Evolutionary conservation across 1,140 invertebrate species (phyloP).

Genomic region (Caligus rogercresseyi): DNA sequence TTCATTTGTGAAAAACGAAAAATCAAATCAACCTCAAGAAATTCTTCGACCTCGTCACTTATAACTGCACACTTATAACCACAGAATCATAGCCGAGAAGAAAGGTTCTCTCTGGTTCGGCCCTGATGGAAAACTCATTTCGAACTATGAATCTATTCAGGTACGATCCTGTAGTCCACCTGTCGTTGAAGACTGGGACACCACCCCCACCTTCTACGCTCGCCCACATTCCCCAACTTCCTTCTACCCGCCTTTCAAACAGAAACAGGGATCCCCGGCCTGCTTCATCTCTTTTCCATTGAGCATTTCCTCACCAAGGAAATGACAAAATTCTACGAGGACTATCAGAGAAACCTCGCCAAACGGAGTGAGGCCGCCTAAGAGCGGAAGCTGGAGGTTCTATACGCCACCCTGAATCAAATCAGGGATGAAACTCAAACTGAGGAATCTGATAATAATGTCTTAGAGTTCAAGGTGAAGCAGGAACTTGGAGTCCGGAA

Average conservation of each 20-base stretch:
- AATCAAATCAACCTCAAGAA: no score
- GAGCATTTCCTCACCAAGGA: constrained; percentile 7
- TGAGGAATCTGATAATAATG: not conserved
- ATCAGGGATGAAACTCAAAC: not conserved
- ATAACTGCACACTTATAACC: no score
- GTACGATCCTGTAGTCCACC: not conserved
- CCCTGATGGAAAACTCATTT: not conserved
- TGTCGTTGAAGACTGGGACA: not conserved
- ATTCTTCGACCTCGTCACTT: no score
- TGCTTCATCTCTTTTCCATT: constrained; percentile 2
- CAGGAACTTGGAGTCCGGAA: no score
- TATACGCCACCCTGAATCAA: not conserved
- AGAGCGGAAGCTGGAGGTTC: not conserved
- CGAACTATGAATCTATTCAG: not conserved
- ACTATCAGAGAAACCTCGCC: not conserved
- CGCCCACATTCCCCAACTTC: not conserved
- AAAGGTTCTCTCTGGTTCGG: not conserved
- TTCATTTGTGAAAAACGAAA: no score
- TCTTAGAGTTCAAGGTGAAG: not conserved
- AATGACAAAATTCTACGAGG: not conserved
- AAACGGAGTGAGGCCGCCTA: not conserved
- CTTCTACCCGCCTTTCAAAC: not conserved
- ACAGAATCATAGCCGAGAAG: not conserved
- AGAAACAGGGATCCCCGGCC: not conserved
- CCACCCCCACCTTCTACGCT: not conserved